Evolutionary conservation across 1,140 invertebrate species (phyloP).

Genomic region (Drosophila aff.): DNA sequence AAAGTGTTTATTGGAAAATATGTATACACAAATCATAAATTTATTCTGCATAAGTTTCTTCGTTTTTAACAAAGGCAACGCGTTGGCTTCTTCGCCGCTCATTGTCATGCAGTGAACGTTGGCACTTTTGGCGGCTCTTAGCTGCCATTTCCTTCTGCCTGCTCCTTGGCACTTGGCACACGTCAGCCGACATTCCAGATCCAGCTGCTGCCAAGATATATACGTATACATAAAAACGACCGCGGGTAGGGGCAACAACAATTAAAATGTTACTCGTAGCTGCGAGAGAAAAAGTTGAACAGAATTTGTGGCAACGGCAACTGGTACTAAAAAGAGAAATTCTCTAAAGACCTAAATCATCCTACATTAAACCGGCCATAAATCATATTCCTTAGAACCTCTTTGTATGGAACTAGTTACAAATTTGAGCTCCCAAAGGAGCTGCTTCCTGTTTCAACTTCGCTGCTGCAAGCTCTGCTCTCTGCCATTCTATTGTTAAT

Average conservation of each 20-base stretch:
- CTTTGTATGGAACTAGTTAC: background rate
- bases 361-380: conserved; percentile 16
- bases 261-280: conserved; percentile 29
- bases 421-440: conserved; percentile 10
- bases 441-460: background rate
- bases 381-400: conserved; percentile 1
- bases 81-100: conserved; percentile 1
- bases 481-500: conserved; percentile 23
- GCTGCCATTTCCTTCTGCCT: conserved; percentile 9
- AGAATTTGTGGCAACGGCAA: conserved; percentile 2
- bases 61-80: background rate
- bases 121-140: conserved; percentile 28
- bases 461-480: background rate
- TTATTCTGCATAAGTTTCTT: conserved; percentile 3
- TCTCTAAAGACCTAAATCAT: conserved; percentile 23
- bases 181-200: conserved; percentile 11
- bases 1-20: too few species aligned
- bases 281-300: background rate
- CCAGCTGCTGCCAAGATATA: conserved; percentile 32
- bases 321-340: background rate
- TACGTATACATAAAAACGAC: background rate
- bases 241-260: conserved; percentile 9
- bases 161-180: conserved; percentile 31
- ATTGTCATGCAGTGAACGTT: conserved; percentile 55
- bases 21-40: too few species aligned